Evolutionary conservation across 2,888 invertebrate species (phyloP).

Genomic region (Scaptomyza reducta): DNA sequence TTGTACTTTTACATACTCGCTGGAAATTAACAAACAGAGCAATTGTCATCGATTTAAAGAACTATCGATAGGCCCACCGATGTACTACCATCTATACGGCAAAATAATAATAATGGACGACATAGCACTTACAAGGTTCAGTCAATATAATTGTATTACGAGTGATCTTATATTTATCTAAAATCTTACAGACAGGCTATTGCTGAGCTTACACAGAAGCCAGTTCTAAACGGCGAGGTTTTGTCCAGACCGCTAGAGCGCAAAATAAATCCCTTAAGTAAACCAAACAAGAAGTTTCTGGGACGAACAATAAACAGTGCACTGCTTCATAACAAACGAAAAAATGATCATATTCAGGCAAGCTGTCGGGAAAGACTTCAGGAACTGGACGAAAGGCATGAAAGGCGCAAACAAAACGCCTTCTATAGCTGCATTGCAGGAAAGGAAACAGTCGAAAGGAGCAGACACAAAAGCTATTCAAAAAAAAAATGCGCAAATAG

Average conservation of each 20-base stretch:
- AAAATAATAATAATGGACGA: too few species aligned
- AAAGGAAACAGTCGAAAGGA: constrained; percentile 7
- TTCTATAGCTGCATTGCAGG: constrained; percentile 36
- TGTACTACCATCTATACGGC: too few species aligned
- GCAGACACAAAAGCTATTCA: constrained; percentile 9
- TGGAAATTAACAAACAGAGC: too few species aligned
- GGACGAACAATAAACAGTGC: constrained; percentile 76
- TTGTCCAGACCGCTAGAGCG: constrained; percentile 56
- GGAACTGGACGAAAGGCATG: constrained; percentile 68
- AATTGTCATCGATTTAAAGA: too few species aligned
- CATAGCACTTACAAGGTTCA: too few species aligned
- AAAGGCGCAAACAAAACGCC: constrained; percentile 38
- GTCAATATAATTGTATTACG: too few species aligned
- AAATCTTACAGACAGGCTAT: constrained; percentile 66
- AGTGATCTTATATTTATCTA: background rate
- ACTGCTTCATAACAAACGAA: constrained; percentile 73
- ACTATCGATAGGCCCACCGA: too few species aligned
- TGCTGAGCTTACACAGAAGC: constrained; percentile 72
- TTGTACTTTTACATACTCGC: too few species aligned
- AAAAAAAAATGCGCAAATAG: constrained; percentile 15
- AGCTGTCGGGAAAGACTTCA: constrained; percentile 71
- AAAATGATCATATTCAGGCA: constrained; percentile 56
- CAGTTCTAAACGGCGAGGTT: constrained; percentile 21
- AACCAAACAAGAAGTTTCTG: constrained; percentile 79
- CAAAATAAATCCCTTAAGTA: constrained; percentile 78